Conservation (phyloP, 1,140 invertebrate genomes). For the Nymphalis io region DNA sequence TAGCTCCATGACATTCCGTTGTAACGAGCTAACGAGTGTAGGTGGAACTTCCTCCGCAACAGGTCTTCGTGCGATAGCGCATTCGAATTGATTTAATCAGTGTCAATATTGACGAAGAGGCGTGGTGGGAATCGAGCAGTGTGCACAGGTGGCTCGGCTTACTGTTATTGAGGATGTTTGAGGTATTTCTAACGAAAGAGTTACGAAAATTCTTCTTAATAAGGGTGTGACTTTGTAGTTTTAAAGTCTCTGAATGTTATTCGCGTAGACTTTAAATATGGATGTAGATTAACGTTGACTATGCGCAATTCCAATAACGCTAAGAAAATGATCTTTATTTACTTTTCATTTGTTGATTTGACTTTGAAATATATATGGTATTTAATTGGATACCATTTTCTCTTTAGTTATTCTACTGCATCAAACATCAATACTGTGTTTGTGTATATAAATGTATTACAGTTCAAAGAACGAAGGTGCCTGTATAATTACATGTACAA, state of each 20-base stretch:
- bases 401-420: no score
- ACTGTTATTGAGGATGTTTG: background rate
- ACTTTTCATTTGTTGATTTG: no score
- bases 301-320: no score
- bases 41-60: conserved; percentile 27
- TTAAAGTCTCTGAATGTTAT: background rate
- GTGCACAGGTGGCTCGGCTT: conserved; percentile 63
- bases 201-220: background rate
- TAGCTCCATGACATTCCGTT: background rate
- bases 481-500: no score
- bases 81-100: conserved; percentile 52
- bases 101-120: conserved; percentile 69
- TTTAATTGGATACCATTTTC: no score
- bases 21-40: conserved; percentile 8
- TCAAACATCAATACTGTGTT: no score
- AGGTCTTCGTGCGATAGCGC: conserved; percentile 48
- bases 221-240: background rate
- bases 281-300: no score
- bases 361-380: no score
- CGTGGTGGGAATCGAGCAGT: conserved; percentile 58
- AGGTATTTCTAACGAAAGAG: background rate
- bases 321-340: no score
- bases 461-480: no score
- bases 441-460: no score
- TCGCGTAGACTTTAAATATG: no score